These are phyloP conservation scores for Halisarca cf. caerulea DNA, from an alignment of 37 sponge, comb jelly and placozoan species.

Conservation along the genomic window DNA sequence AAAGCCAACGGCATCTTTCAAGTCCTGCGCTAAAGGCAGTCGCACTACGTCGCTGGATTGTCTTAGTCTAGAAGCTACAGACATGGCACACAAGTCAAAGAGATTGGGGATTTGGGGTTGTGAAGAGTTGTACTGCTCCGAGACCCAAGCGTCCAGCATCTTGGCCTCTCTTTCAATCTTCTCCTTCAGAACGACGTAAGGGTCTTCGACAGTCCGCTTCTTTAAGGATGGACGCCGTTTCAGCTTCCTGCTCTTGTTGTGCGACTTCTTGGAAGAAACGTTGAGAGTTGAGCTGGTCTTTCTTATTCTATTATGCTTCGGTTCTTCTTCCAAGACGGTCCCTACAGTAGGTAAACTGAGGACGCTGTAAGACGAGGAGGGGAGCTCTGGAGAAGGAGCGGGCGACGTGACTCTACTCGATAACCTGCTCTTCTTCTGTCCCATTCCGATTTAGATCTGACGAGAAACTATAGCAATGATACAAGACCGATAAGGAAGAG, in stretches of 20 bases:
- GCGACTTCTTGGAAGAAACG: conserved; percentile 32
- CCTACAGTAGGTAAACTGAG: conserved; percentile 56
- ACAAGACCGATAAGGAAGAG: no score
- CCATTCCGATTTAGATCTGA: background rate
- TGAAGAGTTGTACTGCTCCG: conserved; percentile 18
- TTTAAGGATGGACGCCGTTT: conserved; percentile 10
- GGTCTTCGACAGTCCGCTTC: conserved; percentile 53
- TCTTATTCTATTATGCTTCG: background rate
- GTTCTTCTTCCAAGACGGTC: conserved; percentile 23
- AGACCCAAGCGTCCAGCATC: conserved; percentile 65
- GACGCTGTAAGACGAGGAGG: conserved; percentile 2
- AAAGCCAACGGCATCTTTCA: conserved; percentile 78
- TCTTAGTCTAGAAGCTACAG: conserved; percentile 32
- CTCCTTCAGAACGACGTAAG: conserved; percentile 28
- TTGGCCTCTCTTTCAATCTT: conserved; percentile 62
- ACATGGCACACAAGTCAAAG: conserved; percentile 40
- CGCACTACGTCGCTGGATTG: conserved; percentile 47
- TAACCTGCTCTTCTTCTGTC: conserved; percentile 9
- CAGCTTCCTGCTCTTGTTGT: background rate
- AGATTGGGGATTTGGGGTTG: conserved; percentile 30
- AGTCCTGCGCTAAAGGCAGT: conserved; percentile 50
- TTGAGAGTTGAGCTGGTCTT: conserved; percentile 24
- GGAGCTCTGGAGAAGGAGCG: background rate
- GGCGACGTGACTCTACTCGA: background rate
- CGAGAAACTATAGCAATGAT: no score